Conservation (phyloP, 2,888 invertebrate genomes). For the Xanthia togata region DNA sequence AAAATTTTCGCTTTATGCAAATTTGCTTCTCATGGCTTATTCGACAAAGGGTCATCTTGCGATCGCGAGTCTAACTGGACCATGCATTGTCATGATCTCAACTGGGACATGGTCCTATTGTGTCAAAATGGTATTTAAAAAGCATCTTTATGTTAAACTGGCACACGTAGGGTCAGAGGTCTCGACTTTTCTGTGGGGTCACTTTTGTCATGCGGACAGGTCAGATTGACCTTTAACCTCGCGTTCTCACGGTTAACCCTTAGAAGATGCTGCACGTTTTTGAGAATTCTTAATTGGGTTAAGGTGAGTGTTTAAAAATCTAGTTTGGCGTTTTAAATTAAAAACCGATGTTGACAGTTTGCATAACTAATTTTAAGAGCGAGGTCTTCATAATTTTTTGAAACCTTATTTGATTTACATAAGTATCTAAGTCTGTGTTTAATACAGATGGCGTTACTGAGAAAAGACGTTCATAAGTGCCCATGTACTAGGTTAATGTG, state of each 20-base stretch:
- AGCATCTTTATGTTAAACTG: constrained; percentile 71
- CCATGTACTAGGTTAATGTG: no score
- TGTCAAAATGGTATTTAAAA: constrained; percentile 58
- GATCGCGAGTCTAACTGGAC: constrained; percentile 52
- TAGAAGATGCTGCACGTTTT: constrained; percentile 47
- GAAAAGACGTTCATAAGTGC: neutral
- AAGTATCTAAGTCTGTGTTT: neutral
- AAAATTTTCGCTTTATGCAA: constrained; percentile 83
- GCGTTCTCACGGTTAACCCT: constrained; percentile 84
- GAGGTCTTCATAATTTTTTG: neutral
- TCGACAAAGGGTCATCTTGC: constrained; percentile 58
- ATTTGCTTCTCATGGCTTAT: constrained; percentile 71
- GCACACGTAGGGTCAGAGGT: constrained; percentile 87
- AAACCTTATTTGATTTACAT: neutral
- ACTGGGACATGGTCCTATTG: constrained; percentile 55
- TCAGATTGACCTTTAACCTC: constrained; percentile 81
- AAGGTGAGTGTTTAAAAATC: constrained; percentile 63
- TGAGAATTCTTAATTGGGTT: constrained; percentile 63
- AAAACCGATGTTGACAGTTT: constrained; percentile 49
- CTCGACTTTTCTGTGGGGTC: constrained; percentile 81
- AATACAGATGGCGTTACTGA: neutral
- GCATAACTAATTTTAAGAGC: constrained; percentile 45
- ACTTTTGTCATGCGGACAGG: constrained; percentile 78
- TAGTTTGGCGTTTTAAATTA: constrained; percentile 52
- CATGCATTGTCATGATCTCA: constrained; percentile 58